Conservation (phyloP, 2,888 invertebrate species). For the Lamellibrachia satsuma region DNA sequence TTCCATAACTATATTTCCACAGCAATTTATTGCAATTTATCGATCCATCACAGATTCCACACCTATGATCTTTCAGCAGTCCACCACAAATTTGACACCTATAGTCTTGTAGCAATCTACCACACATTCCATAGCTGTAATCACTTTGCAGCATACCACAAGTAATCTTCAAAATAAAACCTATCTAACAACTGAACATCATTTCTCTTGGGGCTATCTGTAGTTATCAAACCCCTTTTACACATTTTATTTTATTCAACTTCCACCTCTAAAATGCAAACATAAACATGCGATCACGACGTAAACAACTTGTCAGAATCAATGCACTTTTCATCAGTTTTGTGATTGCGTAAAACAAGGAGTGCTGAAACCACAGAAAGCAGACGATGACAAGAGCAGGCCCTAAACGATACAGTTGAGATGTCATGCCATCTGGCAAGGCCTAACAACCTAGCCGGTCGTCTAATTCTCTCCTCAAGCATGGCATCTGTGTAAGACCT, state of each 20-base stretch:
- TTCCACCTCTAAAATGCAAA: not conserved
- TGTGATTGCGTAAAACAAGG: not conserved
- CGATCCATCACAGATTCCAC: not conserved
- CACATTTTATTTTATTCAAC: not conserved
- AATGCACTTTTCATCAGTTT: not conserved
- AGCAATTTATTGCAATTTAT: not conserved
- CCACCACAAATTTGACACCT: not conserved
- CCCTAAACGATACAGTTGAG: not conserved
- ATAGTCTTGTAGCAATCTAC: not conserved
- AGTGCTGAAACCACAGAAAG: not conserved
- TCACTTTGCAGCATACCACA: not conserved
- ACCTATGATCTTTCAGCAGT: not conserved
- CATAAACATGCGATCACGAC: not conserved
- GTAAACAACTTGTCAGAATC: not conserved
- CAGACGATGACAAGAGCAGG: not conserved
- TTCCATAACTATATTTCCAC: no score
- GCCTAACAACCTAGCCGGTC: not conserved
- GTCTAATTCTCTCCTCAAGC: not conserved
- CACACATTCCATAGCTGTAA: not conserved
- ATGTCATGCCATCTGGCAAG: not conserved
- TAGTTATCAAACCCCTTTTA: not conserved
- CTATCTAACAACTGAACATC: not conserved
- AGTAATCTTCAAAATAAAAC: not conserved
- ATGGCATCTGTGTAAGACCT: not conserved
- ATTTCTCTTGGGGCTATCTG: not conserved